A percentile compares a stretch with the other conserved stretches of the same genome.
phyloP scores from a whole-genome alignment of 2,797 vertebrate genomes.

The Enteromius radiatus region DNA sequence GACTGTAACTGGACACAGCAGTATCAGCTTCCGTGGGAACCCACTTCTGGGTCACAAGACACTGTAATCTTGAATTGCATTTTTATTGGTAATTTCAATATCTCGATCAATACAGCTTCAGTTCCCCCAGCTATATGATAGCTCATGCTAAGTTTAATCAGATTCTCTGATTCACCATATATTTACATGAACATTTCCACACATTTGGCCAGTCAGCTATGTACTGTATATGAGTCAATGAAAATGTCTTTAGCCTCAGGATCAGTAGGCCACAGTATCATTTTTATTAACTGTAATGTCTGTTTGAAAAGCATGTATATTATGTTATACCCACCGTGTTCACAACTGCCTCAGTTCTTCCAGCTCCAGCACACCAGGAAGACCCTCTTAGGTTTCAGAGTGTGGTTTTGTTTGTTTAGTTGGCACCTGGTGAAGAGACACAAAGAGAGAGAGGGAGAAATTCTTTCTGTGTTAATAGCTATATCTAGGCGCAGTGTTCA shows the following conservation, averaged over 20 bases:
- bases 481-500: conserved; percentile 30
- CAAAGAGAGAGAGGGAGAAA: conserved; percentile 54
- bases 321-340: conserved; percentile 80
- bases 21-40: conserved; percentile 78
- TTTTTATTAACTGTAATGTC: neutral
- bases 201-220: neutral
- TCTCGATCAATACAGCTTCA: conserved; percentile 70
- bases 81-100: conserved; percentile 70
- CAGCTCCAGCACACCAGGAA: conserved; percentile 68
- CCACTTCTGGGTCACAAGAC: conserved; percentile 79
- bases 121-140: conserved; percentile 53
- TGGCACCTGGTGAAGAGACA: conserved; percentile 70
- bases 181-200: neutral
- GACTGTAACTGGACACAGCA: conserved; percentile 75
- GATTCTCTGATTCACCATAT: conserved; percentile 7
- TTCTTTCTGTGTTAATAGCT: conserved; percentile 40
- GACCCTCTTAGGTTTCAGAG: conserved; percentile 85
- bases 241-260: conserved; percentile 41
- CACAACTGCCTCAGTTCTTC: conserved; percentile 74
- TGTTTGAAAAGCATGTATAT: conserved; percentile 33
- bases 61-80: conserved; percentile 78
- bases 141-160: neutral
- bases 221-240: conserved; percentile 39
- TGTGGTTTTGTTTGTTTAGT: conserved; percentile 70
- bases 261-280: neutral